Percentiles rank a stretch among this genome's conserved stretches.
These are phyloP conservation scores for Eufriesea mexicana DNA, from an alignment of 1,140 invertebrate species.

Conservation along the genomic window DNA sequence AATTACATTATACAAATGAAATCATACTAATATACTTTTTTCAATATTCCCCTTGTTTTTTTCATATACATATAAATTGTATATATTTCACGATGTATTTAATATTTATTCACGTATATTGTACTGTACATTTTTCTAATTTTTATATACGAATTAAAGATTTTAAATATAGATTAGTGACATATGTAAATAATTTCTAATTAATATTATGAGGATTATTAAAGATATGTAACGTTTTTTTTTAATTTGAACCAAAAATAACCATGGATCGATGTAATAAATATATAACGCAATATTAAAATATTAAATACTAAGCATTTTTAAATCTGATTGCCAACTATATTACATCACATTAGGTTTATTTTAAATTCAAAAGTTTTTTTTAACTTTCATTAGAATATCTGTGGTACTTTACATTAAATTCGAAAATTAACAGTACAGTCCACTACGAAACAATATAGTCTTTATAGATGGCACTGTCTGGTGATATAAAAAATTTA, in stretches of 20 bases:
- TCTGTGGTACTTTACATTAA: not conserved
- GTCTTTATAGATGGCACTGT: constrained; percentile 29
- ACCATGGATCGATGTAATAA: not conserved
- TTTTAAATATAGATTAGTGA: not conserved
- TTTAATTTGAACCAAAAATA: not conserved
- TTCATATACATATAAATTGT: not conserved
- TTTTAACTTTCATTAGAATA: not conserved
- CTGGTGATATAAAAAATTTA: constrained; percentile 17
- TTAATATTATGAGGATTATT: not conserved
- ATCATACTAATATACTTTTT: not conserved
- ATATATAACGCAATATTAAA: not conserved
- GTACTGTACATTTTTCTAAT: not conserved
- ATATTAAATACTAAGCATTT: not conserved
- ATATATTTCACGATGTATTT: not conserved
- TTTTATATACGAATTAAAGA: not conserved
- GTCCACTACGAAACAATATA: not conserved
- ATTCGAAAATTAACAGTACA: not conserved
- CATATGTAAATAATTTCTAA: not conserved
- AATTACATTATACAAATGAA: not conserved
- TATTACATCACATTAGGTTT: not conserved
- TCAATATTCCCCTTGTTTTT: too few species aligned
- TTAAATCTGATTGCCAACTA: not conserved
- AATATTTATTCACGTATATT: not conserved
- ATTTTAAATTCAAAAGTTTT: not conserved
- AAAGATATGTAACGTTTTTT: not conserved